Evolutionary conservation across 2,888 invertebrate genomes (phyloP).

Genomic region (Zonitis immaculata): DNA sequence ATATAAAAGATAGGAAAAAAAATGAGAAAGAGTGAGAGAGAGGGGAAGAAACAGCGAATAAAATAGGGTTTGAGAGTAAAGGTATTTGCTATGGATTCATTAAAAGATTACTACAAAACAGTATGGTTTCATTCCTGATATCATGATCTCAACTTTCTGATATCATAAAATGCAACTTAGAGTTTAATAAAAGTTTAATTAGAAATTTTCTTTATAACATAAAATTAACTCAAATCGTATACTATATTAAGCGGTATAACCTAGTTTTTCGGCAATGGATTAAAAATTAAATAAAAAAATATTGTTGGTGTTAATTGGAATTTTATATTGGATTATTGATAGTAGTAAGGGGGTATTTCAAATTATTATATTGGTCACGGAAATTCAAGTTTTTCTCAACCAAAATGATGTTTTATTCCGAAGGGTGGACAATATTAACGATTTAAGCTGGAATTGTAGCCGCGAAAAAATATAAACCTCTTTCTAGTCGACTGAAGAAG

Average conservation of each 20-base stretch:
- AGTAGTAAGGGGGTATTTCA: too few species aligned
- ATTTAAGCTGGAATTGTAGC: too few species aligned
- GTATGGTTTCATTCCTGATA: conserved; percentile 35
- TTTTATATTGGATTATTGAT: background rate
- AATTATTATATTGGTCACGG: too few species aligned
- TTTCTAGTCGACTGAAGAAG: background rate
- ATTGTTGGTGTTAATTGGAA: background rate
- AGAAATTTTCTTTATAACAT: conserved; percentile 41
- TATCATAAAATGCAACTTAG: conserved; percentile 41
- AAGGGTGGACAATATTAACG: too few species aligned
- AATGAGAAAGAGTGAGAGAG: too few species aligned
- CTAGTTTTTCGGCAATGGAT: conserved; percentile 11
- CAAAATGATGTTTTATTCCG: too few species aligned
- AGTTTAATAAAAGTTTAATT: conserved; percentile 48
- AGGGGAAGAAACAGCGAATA: too few species aligned
- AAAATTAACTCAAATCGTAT: conserved; percentile 30
- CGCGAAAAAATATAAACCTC: too few species aligned
- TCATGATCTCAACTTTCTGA: conserved; percentile 33
- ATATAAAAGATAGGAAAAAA: conserved; percentile 24
- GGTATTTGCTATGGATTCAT: conserved; percentile 34
- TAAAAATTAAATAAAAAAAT: conserved; percentile 1
- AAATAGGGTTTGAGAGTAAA: conserved; percentile 28
- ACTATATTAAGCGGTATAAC: conserved; percentile 26
- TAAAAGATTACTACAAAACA: conserved; percentile 32
- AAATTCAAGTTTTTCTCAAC: background rate